These are phyloP conservation scores for Campopleginae sp. DNA, from an alignment of 2,888 invertebrate genomes.

Conservation along the genomic window DNA sequence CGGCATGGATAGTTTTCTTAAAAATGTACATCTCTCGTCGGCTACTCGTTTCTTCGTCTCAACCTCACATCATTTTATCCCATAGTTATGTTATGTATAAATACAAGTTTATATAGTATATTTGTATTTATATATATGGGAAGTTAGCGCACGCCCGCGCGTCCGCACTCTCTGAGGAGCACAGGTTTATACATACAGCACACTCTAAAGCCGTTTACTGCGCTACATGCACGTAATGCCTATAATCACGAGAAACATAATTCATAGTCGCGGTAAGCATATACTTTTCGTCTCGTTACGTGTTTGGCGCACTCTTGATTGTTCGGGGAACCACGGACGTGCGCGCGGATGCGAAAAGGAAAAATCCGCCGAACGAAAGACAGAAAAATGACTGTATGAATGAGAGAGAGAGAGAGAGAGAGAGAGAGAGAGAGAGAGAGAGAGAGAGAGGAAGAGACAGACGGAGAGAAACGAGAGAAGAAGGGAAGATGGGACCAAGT, in stretches of 20 bases:
- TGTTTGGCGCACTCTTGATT: slow-evolving; percentile 70
- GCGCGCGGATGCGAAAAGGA: slow-evolving; percentile 45
- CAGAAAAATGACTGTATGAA: slow-evolving; percentile 2
- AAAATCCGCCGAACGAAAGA: slow-evolving; percentile 45
- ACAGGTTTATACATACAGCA: slow-evolving; percentile 49
- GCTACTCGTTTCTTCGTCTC: slow-evolving; percentile 45
- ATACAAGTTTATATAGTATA: slow-evolving; percentile 28
- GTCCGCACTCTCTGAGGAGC: slow-evolving; percentile 28
- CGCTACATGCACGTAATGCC: slow-evolving; percentile 78
- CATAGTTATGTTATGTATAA: not conserved
- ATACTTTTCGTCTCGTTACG: slow-evolving; percentile 76
- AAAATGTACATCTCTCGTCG: slow-evolving; percentile 35
- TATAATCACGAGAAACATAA: slow-evolving; percentile 79
- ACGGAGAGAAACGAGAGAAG: not conserved
- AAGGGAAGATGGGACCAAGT: not conserved
- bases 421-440: slow-evolving; percentile 4
- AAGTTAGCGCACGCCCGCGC: slow-evolving; percentile 59
- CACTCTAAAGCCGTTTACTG: slow-evolving; percentile 72
- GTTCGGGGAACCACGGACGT: slow-evolving; percentile 67
- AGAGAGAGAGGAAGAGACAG: not conserved
- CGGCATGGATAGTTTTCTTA: slow-evolving; percentile 17
- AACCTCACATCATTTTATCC: slow-evolving; percentile 27
- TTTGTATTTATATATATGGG: not conserved
- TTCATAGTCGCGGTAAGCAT: slow-evolving; percentile 77
- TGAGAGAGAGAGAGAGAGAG: not conserved